Base-by-base conservation (phyloP, 2,888 invertebrate genomes). In the Cantharis rustica region DNA sequence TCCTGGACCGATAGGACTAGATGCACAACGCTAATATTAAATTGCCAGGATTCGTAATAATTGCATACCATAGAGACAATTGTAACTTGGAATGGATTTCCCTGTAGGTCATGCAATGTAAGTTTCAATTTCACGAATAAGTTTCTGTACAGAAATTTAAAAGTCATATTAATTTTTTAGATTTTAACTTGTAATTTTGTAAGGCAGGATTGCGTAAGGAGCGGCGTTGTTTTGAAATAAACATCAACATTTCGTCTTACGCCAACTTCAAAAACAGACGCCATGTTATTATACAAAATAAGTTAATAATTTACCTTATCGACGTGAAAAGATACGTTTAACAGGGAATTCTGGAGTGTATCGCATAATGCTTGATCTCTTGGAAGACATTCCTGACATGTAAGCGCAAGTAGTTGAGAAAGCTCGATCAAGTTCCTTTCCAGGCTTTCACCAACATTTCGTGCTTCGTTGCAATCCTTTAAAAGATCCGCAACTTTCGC, bases 361-460 rank as follows among this genome's bases (percentile, higher is more conserved):
- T 94, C 94, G 86, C 95, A 95, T 0, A 95, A 90, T 64, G 93
- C 91, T 26, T 93, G 90, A 88, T 95, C 95, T 83, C 93, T 91
- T 73, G 90, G 88, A 69, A 90, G 89, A 86, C 95, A 95, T 83
- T 93, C 92, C 81, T 93, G 92, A 84, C 91, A 90, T 62, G 91
- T 86, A 68, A 89, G 88, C 75, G 92, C 91, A 71, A 94, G 87
- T 81, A 93, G 92, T 16, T 90, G 89, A 3, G 90, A 88, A 79
- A 93, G 88, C 80, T 92, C 92, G 69, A 89, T 89, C 70, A 93
- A 90, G 79, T 91, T 90, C 78, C 91, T 91, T 79, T 91, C 90
- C 69, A 93, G 89, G 69, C 89, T 88, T 15, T 89, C 87, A 2
- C 91, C 90, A 61, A 91, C 86, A 3, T 90, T 88, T 62, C 90